A percentile compares a stretch with the other conserved stretches of the same genome.
Conservation (phyloP, 2,888 invertebrate genomes). For the Aphrophora alni region DNA sequence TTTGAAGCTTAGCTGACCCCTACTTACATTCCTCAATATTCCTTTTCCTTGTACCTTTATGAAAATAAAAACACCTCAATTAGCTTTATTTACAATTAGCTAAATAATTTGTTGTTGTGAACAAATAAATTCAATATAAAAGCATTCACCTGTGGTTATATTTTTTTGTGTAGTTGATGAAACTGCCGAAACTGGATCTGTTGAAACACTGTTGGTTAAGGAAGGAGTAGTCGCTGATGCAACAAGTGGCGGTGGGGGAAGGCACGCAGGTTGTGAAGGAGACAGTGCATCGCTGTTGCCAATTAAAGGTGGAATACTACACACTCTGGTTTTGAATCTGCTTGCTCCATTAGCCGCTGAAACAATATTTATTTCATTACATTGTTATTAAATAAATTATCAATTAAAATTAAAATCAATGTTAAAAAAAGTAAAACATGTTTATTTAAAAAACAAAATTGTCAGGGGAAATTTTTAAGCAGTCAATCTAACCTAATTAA, state of each 20-base stretch:
- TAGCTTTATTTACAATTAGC: no score
- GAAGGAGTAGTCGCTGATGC: slow-evolving; percentile 11
- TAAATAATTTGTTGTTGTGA: no score
- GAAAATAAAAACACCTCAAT: no score
- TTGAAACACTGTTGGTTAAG: slow-evolving; percentile 18
- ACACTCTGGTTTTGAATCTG: slow-evolving; percentile 46
- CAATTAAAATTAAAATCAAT: background rate
- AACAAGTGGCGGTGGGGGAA: slow-evolving; percentile 3
- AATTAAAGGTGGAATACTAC: slow-evolving; percentile 32
- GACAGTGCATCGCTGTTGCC: background rate
- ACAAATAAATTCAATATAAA: no score
- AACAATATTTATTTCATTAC: background rate
- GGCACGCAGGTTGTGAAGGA: slow-evolving; percentile 6
- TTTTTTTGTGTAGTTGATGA: slow-evolving; percentile 29
- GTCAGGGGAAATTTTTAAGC: background rate
- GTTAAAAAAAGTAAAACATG: no score
- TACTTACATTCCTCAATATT: no score
- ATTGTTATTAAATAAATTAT: background rate
- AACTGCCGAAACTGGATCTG: slow-evolving; percentile 24
- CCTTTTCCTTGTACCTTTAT: no score
- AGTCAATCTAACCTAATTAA: no score
- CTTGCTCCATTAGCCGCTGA: slow-evolving; percentile 44
- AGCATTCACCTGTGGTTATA: background rate
- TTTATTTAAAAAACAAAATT: no score
- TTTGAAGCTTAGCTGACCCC: no score